Percentiles rank a stretch among this genome's conserved stretches.
Conservation (phyloP, 2,797 vertebrate genomes). For the Pterois miles region DNA sequence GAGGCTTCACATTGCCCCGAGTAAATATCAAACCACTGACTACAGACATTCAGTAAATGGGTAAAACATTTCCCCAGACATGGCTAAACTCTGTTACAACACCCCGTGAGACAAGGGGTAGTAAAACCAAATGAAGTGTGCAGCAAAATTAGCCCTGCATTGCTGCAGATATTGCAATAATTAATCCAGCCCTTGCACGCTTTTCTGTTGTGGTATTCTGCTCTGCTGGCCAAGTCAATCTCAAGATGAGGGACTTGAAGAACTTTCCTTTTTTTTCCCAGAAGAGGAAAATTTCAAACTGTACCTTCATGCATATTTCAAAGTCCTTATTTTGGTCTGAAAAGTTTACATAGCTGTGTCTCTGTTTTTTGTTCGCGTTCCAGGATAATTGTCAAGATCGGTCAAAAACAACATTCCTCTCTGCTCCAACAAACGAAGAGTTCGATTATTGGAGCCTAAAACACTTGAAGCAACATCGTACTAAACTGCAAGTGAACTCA, state of each 20-base stretch:
- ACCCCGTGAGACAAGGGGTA: conserved; percentile 61
- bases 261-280: conserved; percentile 21
- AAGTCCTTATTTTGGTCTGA: conserved; percentile 27
- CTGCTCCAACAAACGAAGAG: conserved; percentile 40
- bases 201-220: conserved; percentile 60
- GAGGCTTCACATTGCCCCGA: conserved; percentile 37
- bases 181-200: conserved; percentile 65
- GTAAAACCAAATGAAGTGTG: conserved; percentile 79
- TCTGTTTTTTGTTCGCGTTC: conserved; percentile 49
- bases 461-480: conserved; percentile 30
- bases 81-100: conserved; percentile 64
- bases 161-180: conserved; percentile 71
- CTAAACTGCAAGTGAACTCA: conserved; percentile 47
- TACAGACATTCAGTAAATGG: conserved; percentile 67
- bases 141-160: conserved; percentile 71
- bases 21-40: conserved; percentile 66
- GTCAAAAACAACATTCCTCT: conserved; percentile 63
- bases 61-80: conserved; percentile 60
- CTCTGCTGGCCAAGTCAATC: conserved; percentile 39
- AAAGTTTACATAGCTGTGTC: conserved; percentile 65
- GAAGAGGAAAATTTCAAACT: conserved; percentile 17
- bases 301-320: conserved; percentile 17
- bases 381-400: conserved; percentile 48
- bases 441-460: conserved; percentile 39
- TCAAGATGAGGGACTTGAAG: conserved; percentile 31